phyloP scores from a whole-genome alignment of 2,797 vertebrate genomes.

The Streptopelia turtur region DNA sequence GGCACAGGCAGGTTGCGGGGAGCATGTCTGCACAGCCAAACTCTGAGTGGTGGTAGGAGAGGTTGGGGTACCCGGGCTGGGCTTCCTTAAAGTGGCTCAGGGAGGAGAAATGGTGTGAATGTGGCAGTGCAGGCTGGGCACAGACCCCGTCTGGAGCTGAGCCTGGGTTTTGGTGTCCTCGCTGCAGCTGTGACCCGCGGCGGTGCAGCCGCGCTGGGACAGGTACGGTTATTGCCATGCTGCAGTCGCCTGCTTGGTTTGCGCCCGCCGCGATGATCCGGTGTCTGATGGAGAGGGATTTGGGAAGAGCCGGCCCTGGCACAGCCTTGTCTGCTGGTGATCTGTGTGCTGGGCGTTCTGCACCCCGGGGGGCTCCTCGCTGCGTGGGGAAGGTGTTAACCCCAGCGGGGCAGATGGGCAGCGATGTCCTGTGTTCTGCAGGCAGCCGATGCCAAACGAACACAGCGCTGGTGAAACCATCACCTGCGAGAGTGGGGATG shows the following conservation, averaged over 20 bases:
- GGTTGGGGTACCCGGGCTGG: not conserved
- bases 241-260: not conserved
- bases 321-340: accelerated
- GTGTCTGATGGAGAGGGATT: not conserved
- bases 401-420: accelerated
- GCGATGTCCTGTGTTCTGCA: accelerated
- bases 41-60: accelerated
- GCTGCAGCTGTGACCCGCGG: not conserved
- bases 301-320: not conserved
- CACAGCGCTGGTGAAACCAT: accelerated
- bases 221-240: not conserved
- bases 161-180: not conserved
- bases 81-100: not conserved
- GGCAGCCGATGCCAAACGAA: not conserved
- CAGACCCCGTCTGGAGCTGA: not conserved
- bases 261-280: accelerated
- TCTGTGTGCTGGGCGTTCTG: not conserved
- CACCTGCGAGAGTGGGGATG: accelerated
- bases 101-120: not conserved
- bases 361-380: not conserved
- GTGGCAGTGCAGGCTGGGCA: not conserved
- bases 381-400: accelerated
- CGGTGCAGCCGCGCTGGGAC: not conserved
- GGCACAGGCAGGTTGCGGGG: not conserved
- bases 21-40: not conserved